phyloP scores from a whole-genome alignment of 1,140 invertebrate species.

The Aplysia californica region DNA sequence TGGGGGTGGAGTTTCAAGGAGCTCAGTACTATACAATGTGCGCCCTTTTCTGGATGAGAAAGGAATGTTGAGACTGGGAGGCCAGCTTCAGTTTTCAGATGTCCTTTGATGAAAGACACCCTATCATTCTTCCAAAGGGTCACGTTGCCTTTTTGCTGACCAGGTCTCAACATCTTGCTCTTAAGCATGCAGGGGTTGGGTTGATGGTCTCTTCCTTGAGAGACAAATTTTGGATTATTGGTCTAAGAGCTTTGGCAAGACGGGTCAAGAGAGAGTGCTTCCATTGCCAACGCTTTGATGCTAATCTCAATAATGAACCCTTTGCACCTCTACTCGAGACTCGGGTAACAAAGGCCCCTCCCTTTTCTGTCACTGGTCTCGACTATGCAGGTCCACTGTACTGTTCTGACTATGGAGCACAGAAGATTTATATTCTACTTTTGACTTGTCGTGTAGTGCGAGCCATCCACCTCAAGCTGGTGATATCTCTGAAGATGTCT shows the following conservation, averaged over 20 bases:
- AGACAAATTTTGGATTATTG: not conserved
- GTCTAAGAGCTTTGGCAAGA: not conserved
- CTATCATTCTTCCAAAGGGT: not conserved
- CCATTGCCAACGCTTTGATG: not conserved
- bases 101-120: not conserved
- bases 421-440: conserved; percentile 8
- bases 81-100: not conserved
- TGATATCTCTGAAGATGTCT: not conserved
- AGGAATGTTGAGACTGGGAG: not conserved
- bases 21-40: not conserved
- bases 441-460: conserved; percentile 8
- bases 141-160: not conserved
- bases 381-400: conserved; percentile 8
- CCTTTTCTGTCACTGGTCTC: not conserved
- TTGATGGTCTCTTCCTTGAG: not conserved
- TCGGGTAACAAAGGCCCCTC: not conserved
- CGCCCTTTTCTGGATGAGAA: not conserved
- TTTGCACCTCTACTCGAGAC: not conserved
- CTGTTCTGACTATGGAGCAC: not conserved
- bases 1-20: not conserved
- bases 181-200: not conserved
- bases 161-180: not conserved
- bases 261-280: not conserved
- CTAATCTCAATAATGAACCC: not conserved
- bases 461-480: not conserved